Evolutionary conservation across 2,113 vertebrate species (phyloP).

Genomic region (Thunnus maccoyii): DNA sequence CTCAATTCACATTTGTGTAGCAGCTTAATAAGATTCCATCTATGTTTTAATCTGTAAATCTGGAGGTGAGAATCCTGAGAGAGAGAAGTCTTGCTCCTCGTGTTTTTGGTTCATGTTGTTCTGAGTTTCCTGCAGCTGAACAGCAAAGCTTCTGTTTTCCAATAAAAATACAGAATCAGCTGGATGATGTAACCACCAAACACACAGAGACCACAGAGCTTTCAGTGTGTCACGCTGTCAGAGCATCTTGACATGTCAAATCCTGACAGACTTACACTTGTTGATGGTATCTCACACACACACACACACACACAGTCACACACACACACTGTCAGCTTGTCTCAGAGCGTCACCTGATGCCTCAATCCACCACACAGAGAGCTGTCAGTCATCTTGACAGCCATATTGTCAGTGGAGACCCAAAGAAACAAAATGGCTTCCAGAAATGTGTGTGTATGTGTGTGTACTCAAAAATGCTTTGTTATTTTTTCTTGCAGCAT

Average conservation of each 20-base stretch:
- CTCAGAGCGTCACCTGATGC: constrained; percentile 47
- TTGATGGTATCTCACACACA: constrained; percentile 25
- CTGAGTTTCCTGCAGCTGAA: not conserved
- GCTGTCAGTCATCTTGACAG: constrained; percentile 66
- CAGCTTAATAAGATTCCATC: no score
- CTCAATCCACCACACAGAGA: constrained; percentile 41
- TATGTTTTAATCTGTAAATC: no score
- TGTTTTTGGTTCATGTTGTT: not conserved
- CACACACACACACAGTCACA: constrained; percentile 32
- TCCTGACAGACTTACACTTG: constrained; percentile 46
- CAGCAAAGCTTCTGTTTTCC: not conserved
- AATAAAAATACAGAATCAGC: not conserved
- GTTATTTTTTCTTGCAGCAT: no score
- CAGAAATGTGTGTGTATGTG: constrained; percentile 17
- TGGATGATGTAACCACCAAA: constrained; percentile 4
- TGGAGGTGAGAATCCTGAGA: constrained; percentile 13
- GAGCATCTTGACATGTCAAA: constrained; percentile 28
- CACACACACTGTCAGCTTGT: constrained; percentile 35
- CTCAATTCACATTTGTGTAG: no score
- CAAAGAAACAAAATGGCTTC: constrained; percentile 33
- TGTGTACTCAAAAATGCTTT: constrained; percentile 6
- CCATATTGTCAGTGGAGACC: constrained; percentile 26
- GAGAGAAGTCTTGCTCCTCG: not conserved
- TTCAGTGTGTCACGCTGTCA: constrained; percentile 44
- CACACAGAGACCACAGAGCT: not conserved